phyloP scores from a whole-genome alignment of 2,113 vertebrate species.

The Morone saxatilis region DNA sequence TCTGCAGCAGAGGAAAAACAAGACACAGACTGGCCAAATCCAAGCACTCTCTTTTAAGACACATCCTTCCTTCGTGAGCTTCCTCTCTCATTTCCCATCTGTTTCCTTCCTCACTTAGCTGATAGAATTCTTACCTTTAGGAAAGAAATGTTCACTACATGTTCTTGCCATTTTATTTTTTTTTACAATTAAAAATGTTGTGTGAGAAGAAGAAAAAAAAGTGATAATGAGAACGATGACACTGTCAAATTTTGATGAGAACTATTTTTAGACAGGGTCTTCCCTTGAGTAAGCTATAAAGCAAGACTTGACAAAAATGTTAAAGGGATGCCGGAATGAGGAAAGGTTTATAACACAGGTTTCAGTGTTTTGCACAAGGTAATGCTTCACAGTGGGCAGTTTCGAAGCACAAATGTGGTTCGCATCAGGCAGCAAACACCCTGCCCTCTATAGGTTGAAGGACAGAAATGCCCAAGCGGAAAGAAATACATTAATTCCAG shows the following conservation, averaged over 20 bases:
- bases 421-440: no score
- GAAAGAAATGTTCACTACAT: constrained; percentile 33
- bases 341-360: neutral
- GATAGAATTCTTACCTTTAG: constrained; percentile 58
- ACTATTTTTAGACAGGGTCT: neutral
- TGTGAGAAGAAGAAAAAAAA: neutral
- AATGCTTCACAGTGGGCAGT: neutral
- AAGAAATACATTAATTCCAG: neutral
- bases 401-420: neutral
- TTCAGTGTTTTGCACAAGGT: neutral
- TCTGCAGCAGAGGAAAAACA: constrained; percentile 61
- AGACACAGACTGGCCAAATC: constrained; percentile 49
- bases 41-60: constrained; percentile 60
- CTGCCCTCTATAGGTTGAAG: neutral
- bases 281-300: neutral
- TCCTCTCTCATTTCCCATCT: constrained; percentile 62
- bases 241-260: neutral
- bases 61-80: constrained; percentile 73
- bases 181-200: neutral
- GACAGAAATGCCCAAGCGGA: neutral
- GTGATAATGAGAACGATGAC: constrained; percentile 6
- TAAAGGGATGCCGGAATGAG: neutral
- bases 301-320: constrained; percentile 17
- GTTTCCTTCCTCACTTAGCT: constrained; percentile 64
- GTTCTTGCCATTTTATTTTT: constrained; percentile 1